Percentiles rank a stretch among this genome's conserved stretches.
These are phyloP conservation scores for Eulemur rufifrons DNA, from an alignment of 2,113 vertebrate species.

Conservation along the genomic window DNA sequence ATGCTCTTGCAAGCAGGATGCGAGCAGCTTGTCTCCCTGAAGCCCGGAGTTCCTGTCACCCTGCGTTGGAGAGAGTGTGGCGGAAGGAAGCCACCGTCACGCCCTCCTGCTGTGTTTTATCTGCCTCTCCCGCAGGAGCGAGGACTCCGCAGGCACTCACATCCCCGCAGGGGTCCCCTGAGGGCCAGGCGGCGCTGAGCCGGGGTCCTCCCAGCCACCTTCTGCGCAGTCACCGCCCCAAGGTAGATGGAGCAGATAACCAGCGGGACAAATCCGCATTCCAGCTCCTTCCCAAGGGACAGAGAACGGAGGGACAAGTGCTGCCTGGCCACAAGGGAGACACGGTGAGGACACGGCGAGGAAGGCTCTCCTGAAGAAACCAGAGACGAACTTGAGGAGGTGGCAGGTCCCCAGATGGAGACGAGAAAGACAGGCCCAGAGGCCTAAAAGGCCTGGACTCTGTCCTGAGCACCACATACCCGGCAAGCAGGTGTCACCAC, in stretches of 20 bases:
- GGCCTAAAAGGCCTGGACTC: neutral
- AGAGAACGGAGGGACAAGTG: accelerated
- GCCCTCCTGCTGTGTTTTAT: neutral
- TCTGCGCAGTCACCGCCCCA: neutral
- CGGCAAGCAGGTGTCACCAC: too few species aligned
- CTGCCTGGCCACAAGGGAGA: neutral
- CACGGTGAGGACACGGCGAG: accelerated
- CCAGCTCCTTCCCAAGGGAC: neutral
- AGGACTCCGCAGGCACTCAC: too few species aligned
- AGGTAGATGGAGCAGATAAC: neutral
- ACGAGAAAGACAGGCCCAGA: too few species aligned
- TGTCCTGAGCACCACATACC: neutral
- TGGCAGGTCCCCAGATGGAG: accelerated
- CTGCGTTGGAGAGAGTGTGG: neutral
- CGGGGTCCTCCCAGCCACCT: neutral
- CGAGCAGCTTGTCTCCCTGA: neutral
- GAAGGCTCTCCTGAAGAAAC: neutral
- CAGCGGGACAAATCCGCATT: neutral
- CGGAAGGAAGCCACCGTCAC: accelerated
- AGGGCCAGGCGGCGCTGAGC: neutral
- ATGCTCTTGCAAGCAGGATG: neutral
- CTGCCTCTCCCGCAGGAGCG: neutral
- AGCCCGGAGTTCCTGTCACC: too few species aligned
- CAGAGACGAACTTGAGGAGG: neutral
- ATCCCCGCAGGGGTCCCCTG: too few species aligned